Percentiles rank a stretch among this genome's conserved stretches.
phyloP scores from a whole-genome alignment of 2,797 vertebrate genomes.

The Megaceryle alcyon region DNA sequence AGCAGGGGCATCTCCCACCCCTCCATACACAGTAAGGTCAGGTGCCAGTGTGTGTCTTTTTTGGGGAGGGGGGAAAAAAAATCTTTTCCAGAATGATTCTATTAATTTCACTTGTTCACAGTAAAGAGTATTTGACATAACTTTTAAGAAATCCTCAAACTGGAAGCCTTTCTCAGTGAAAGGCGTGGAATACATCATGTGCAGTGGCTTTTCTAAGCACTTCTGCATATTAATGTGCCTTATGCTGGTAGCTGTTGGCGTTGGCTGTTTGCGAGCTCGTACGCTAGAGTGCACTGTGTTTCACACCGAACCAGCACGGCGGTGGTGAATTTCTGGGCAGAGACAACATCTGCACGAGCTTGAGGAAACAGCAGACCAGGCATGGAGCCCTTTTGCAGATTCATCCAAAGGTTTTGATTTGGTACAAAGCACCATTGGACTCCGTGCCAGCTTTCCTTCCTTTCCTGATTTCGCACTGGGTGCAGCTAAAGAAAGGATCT shows the following conservation, averaged over 20 bases:
- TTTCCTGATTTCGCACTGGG: neutral
- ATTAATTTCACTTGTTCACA: neutral
- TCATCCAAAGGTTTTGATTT: neutral
- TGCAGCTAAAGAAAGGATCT: neutral
- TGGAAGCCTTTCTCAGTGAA: neutral
- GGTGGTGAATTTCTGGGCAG: fast-evolving
- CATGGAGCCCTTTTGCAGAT: neutral
- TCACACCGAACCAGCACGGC: neutral
- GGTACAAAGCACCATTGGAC: neutral
- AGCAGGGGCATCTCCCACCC: neutral
- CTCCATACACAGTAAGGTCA: neutral
- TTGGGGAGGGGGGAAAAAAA: neutral
- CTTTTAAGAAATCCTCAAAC: neutral
- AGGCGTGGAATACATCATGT: neutral
- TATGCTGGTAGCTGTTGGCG: fast-evolving
- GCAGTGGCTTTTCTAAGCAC: neutral
- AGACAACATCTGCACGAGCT: neutral
- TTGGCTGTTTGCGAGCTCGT: neutral
- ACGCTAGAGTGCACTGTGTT: slow-evolving; percentile 47
- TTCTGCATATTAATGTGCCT: neutral
- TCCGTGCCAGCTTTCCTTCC: neutral
- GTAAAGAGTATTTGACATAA: neutral
- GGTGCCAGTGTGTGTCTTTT: neutral
- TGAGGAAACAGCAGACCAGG: neutral
- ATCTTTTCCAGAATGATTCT: neutral